These are phyloP conservation scores for Hemicrepidius hirtus DNA, from an alignment of 2,888 invertebrate species.

Conservation along the genomic window DNA sequence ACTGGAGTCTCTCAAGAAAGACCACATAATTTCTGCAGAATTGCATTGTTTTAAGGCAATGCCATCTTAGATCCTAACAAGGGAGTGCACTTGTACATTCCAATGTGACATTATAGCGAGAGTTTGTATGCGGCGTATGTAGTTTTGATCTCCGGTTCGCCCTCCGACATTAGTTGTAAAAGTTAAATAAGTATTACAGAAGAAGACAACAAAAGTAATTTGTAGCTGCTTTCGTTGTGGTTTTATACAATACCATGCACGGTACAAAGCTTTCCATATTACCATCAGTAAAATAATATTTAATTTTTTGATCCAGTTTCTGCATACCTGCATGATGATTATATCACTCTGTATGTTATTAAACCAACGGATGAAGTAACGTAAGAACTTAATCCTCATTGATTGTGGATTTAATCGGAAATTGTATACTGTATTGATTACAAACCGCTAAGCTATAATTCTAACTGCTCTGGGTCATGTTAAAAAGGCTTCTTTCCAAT, in stretches of 20 bases:
- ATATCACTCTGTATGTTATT: not conserved
- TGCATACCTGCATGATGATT: not conserved
- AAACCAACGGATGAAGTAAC: no score
- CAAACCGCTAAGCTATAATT: no score
- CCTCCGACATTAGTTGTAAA: slow-evolving; percentile 50
- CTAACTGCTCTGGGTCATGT: no score
- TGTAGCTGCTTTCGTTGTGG: slow-evolving; percentile 8
- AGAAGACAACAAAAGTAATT: slow-evolving; percentile 41
- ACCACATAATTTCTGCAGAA: slow-evolving; percentile 59
- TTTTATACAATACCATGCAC: not conserved
- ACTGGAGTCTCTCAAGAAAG: slow-evolving; percentile 53
- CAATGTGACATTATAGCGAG: slow-evolving; percentile 52
- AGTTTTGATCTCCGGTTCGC: slow-evolving; percentile 43
- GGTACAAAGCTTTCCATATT: no score
- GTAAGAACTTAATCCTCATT: slow-evolving; percentile 1
- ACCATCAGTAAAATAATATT: not conserved
- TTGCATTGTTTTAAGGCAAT: slow-evolving; percentile 60
- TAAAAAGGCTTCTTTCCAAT: no score
- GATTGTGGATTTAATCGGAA: slow-evolving; percentile 4
- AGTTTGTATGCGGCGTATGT: slow-evolving; percentile 53
- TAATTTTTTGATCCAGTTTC: slow-evolving; percentile 21
- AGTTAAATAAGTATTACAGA: slow-evolving; percentile 46
- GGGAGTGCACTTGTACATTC: slow-evolving; percentile 59
- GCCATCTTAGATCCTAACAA: slow-evolving; percentile 60
- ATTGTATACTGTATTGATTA: not conserved